These are phyloP conservation scores for Drosophila anomelani DNA, from an alignment of 2,888 invertebrate species.

Conservation along the genomic window DNA sequence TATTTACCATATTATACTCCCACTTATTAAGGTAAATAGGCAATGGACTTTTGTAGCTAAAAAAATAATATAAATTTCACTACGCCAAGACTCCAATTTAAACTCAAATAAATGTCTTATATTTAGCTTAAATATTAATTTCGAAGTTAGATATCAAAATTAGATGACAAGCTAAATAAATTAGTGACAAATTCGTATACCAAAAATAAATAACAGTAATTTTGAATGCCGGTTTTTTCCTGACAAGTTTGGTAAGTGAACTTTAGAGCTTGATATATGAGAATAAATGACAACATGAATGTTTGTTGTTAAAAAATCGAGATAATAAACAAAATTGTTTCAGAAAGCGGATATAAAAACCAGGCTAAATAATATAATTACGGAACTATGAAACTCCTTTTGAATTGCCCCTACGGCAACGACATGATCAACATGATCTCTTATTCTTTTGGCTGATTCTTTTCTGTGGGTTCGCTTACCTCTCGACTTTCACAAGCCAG, in stretches of 20 bases:
- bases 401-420: slow-evolving; percentile 13
- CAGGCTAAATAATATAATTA: slow-evolving; percentile 17
- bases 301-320: not conserved
- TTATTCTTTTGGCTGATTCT: not conserved
- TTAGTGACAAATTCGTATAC: slow-evolving; percentile 9
- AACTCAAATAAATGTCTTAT: no score
- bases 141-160: slow-evolving; percentile 46
- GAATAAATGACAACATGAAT: slow-evolving; percentile 15
- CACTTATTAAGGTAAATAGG: not conserved
- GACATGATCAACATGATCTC: slow-evolving; percentile 8
- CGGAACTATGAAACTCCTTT: slow-evolving; percentile 31
- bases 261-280: slow-evolving; percentile 43
- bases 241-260: slow-evolving; percentile 79
- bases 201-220: slow-evolving; percentile 32
- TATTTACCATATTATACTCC: not conserved
- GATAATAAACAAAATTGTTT: slow-evolving; percentile 24
- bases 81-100: no score
- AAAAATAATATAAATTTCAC: no score
- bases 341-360: slow-evolving; percentile 6
- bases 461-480: slow-evolving; percentile 18
- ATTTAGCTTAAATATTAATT: not conserved
- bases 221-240: slow-evolving; percentile 67
- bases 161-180: slow-evolving; percentile 29
- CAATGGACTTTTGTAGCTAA: not conserved
- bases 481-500: slow-evolving; percentile 68